Evolutionary conservation across 1,140 invertebrate genomes (phyloP), one percentile per base, ranked within the genome.

Genomic region (Drosophila athabasca): DNA sequence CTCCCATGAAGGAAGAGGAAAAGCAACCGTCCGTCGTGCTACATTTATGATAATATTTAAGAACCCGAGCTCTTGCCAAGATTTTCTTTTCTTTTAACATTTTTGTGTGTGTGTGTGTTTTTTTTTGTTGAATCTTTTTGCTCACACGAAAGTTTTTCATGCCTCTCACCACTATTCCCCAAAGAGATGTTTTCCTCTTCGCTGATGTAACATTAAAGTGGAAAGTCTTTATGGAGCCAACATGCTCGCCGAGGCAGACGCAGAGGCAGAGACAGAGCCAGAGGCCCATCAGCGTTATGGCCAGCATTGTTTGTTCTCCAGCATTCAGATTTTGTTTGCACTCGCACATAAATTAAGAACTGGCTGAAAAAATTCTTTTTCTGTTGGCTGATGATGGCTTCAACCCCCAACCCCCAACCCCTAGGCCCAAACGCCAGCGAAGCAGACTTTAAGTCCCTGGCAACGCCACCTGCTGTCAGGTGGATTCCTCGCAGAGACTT

Each of bases 291-390:
- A 45, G 62, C 78, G 75, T 74, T 74, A 79, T 70, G 65, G 62
- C 45, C 45, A 31, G 48, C 61, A 65, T 65, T 82, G 79, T 83
- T 82, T 82, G 58, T 48, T 62, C 57, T 74, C 51, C 66, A 35
- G 26, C 69, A 83, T 78, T 74, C 79, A 79, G 45, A 72, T 70
- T 82, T 24, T 79, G 67, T 58, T 69, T 78, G 73, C 64, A 62
- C 60, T 55, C 58, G 74, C 78, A 82, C 83, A 87, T 87, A 87
- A 87, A 87, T 87, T 87, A 87, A 82, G 83, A 79, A 87, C 75
- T 87, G 78, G 82, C 76, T 85, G 83, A 76, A 81, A 85, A 74
- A 72, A 78, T 68, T 57, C 73, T 73, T 41, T 51, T 68, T 57
- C 73, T 73, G 45, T 51, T n/a, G 39, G 19, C 43, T 45, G 52